Percentiles rank a stretch among this genome's conserved stretches.
Conservation (phyloP, 1,140 invertebrate species). For the Ditylenchus dipsaci region DNA sequence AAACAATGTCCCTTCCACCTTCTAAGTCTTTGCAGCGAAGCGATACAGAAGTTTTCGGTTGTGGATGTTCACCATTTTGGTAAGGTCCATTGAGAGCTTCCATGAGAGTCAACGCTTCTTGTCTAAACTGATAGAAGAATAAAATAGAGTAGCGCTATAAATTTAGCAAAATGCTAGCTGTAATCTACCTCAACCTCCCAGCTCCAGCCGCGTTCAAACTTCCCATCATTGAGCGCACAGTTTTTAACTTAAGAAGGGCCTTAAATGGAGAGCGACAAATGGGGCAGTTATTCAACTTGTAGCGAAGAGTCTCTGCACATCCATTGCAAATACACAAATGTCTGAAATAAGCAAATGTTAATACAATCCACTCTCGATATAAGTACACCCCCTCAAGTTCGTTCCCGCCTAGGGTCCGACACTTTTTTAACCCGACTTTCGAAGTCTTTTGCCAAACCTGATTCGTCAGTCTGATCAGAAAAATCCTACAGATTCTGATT, state of each 20-base stretch:
- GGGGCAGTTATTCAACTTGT: slow-evolving; percentile 82
- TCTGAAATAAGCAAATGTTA: neutral
- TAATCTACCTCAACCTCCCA: slow-evolving; percentile 14
- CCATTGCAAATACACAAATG: slow-evolving; percentile 94
- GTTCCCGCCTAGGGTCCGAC: too few relatives aligned
- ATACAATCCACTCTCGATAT: too few relatives aligned
- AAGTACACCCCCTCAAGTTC: too few relatives aligned
- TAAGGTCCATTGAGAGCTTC: slow-evolving; percentile 92
- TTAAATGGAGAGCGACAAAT: slow-evolving; percentile 95
- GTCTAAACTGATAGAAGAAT: slow-evolving; percentile 64
- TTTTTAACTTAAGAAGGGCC: slow-evolving; percentile 88
- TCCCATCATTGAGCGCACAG: slow-evolving; percentile 65
- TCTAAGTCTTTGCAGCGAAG: neutral
- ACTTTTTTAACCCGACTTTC: too few relatives aligned
- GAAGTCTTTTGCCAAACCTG: too few relatives aligned
- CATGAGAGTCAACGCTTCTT: slow-evolving; percentile 88
- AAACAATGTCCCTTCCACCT: slow-evolving; percentile 2
- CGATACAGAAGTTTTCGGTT: neutral
- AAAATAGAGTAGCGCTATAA: neutral
- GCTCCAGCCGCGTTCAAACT: slow-evolving; percentile 32
- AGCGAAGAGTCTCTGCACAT: slow-evolving; percentile 90
- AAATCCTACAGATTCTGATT: too few relatives aligned
- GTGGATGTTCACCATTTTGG: neutral
- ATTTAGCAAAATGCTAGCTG: slow-evolving; percentile 6
- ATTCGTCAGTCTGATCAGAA: too few relatives aligned